Evolutionary conservation across 2,113 vertebrate species (phyloP), one percentile per base, ranked within the genome.

Genomic region (Chaetura pelagica): DNA sequence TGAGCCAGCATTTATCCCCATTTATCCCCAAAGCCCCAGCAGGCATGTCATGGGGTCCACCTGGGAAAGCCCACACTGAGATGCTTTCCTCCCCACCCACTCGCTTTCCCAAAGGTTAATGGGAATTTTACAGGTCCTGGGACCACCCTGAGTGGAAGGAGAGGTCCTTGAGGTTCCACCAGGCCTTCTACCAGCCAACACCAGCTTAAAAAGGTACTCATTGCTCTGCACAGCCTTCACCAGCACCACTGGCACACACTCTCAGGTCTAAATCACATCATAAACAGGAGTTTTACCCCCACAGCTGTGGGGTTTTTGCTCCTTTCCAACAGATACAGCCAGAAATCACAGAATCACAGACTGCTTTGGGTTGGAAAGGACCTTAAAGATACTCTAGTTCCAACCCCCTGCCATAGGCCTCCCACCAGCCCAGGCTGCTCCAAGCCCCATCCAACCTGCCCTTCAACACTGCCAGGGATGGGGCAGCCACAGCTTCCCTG

Each of bases 11-110:
- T 62, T 68, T 17, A 20, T 34, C 8, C 9, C 23, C 14, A 19
- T 15, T 73, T 54, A 2, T 6, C 26, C 14, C 11, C 20, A 77
- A 1, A 67, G 9, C 10, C 35, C 30, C 0, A 0, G 8, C 18
- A 61, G 38, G 18, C 52, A 48, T 1, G 0, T 24, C 1, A 2
- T 29, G n/a, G n/a, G 23, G 35, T 40, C 29, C 29, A 18, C 10
- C 17, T 55, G 62, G 27, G 40, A 90, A 87, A 87, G 32, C 42
- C 26, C 1, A 4, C 42, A 16, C 30, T 3, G 3, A 73, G 17
- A 67, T 5, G 19, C 35, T 51, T 69, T 80, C 30, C 32, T 40
- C 21, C 49, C 23, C 49, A 51, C 23, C 49, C 61, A 32, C 38
- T 16, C 48, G 13, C 30, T 74, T 86, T 66, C 17, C 67, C 44